A percentile compares a stretch with the other conserved stretches of the same genome.
Conservation (phyloP, 2,888 invertebrate genomes). For the Molorchus minor region DNA sequence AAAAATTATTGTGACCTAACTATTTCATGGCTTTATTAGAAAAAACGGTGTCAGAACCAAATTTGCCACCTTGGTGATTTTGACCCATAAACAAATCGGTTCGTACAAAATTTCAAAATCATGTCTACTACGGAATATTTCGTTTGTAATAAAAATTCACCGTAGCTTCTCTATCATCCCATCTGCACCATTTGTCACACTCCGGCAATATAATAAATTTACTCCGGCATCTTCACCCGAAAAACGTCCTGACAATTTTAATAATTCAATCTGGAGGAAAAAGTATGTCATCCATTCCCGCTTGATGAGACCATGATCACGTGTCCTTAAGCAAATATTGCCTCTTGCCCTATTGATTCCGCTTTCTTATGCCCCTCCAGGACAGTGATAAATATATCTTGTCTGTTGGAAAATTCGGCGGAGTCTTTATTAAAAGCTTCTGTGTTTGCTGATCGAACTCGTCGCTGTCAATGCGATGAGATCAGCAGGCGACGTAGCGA, state of each 20-base stretch:
- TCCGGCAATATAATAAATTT: conserved; percentile 4
- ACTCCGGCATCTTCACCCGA: conserved; percentile 1
- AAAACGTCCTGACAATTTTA: conserved; percentile 6
- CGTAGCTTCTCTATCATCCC: background rate
- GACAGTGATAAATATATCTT: conserved; percentile 21
- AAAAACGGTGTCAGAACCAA: too few relatives aligned
- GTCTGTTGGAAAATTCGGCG: conserved; percentile 19
- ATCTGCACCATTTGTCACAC: background rate
- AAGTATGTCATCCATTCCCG: conserved; percentile 9
- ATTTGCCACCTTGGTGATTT: too few relatives aligned
- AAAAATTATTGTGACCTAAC: too few relatives aligned
- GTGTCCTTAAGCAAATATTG: conserved; percentile 16
- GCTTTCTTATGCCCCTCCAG: background rate
- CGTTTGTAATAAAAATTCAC: background rate
- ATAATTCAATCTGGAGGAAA: conserved; percentile 1
- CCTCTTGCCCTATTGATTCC: conserved; percentile 8
- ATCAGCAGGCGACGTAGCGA: conserved; percentile 23
- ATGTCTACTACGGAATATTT: too few relatives aligned
- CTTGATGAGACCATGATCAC: conserved; percentile 8
- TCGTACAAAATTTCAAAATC: too few relatives aligned
- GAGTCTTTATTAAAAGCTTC: conserved; percentile 42
- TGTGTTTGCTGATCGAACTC: conserved; percentile 42
- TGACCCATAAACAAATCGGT: too few relatives aligned
- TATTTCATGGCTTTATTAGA: too few relatives aligned
- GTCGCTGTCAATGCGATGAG: conserved; percentile 45